These are phyloP conservation scores for Pristis pectinata DNA, from an alignment of 2,797 vertebrate genomes.

Conservation along the genomic window DNA sequence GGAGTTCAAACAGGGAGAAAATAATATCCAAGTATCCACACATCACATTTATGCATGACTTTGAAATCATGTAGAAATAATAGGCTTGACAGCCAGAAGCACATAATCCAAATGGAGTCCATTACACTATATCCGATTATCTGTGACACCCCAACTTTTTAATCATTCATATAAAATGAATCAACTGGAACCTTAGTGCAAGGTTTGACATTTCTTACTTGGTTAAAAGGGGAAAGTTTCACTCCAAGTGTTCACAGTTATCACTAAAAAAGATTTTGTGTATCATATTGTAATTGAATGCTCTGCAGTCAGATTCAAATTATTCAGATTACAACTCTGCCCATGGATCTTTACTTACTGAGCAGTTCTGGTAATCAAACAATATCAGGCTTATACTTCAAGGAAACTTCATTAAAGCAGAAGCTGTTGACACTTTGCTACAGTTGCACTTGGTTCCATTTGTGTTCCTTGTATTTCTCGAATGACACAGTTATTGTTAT, in stretches of 20 bases:
- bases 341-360: background rate
- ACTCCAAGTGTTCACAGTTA: no score
- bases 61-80: constrained; percentile 20
- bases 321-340: background rate
- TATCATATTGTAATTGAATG: background rate
- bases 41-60: background rate
- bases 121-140: background rate
- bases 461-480: background rate
- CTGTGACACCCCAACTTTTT: background rate
- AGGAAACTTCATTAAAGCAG: background rate
- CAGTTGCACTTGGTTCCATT: background rate
- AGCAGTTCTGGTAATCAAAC: background rate
- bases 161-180: constrained; percentile 13
- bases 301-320: background rate
- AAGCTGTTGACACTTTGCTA: background rate
- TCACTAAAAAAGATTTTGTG: background rate
- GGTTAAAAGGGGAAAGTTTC: background rate
- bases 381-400: background rate
- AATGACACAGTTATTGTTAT: background rate
- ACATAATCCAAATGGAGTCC: background rate
- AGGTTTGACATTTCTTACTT: background rate
- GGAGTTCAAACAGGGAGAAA: background rate
- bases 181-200: background rate
- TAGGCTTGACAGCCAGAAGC: background rate
- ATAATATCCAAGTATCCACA: background rate